Conservation (phyloP, 2,888 invertebrate species). For the Drosophila sordidula region DNA sequence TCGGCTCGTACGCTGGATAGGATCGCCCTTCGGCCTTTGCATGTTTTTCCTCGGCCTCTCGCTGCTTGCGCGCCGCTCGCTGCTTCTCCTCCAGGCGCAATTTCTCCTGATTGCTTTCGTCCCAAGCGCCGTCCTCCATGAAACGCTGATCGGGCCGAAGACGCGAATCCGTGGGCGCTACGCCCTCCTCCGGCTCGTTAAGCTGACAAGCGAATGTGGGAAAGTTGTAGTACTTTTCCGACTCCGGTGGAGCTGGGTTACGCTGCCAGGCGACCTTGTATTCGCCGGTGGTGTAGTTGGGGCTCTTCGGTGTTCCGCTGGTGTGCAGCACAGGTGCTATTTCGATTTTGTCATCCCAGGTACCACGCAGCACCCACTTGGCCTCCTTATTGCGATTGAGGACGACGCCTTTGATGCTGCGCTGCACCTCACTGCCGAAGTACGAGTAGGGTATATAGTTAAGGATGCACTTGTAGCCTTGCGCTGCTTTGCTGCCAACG, state of each 20-base stretch:
- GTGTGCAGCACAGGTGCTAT: conserved; percentile 94
- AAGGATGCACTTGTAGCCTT: conserved; percentile 96
- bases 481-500: conserved; percentile 91
- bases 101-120: conserved; percentile 95
- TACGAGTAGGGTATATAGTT: conserved; percentile 99
- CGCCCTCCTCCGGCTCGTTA: conserved; percentile 96
- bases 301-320: conserved; percentile 89
- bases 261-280: conserved; percentile 95
- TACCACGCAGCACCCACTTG: conserved; percentile 92
- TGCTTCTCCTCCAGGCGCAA: conserved; percentile 97
- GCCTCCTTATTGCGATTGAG: conserved; percentile 90
- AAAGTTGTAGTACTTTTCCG: conserved; percentile 95
- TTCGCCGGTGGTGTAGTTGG: conserved; percentile 96
- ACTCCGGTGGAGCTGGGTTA: conserved; percentile 89
- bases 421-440: conserved; percentile 97
- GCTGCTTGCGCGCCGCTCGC: conserved; percentile 90
- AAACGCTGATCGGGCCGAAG: conserved; percentile 97
- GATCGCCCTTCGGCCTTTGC: conserved; percentile 88
- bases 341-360: conserved; percentile 98
- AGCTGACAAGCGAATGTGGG: conserved; percentile 97
- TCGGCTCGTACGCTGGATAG: conserved; percentile 90
- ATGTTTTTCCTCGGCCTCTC: conserved; percentile 92
- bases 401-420: conserved; percentile 93
- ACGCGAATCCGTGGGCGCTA: conserved; percentile 98
- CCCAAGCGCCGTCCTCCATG: conserved; percentile 98